phyloP scores from a whole-genome alignment of 2,797 vertebrate species.

The Gobionotothen gibberifrons region DNA sequence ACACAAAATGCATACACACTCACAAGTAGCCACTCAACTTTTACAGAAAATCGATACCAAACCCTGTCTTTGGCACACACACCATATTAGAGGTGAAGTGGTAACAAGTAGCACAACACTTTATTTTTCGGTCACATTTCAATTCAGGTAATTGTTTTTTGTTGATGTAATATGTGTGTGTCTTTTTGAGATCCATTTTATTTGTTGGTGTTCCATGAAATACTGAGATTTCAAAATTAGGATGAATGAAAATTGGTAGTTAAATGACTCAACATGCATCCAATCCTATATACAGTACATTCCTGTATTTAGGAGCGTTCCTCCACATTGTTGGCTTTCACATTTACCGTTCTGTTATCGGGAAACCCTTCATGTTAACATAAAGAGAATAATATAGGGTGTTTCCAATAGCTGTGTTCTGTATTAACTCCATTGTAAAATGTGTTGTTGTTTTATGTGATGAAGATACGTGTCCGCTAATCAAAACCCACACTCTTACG shows the following conservation, averaged over 20 bases:
- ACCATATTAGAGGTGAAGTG: slow-evolving; percentile 27
- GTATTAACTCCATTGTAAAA: slow-evolving; percentile 22
- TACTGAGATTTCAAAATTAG: neutral
- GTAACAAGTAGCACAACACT: slow-evolving; percentile 36
- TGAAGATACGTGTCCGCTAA: slow-evolving; percentile 7
- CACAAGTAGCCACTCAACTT: slow-evolving; percentile 41
- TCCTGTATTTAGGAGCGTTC: neutral
- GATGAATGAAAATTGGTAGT: neutral
- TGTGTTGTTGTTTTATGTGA: neutral
- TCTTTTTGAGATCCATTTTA: neutral
- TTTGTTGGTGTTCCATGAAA: neutral
- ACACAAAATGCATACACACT: slow-evolving; percentile 21
- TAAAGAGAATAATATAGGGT: slow-evolving; percentile 9
- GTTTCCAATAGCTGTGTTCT: slow-evolving; percentile 1
- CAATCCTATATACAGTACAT: neutral
- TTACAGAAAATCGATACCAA: slow-evolving; percentile 63
- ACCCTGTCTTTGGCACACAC: slow-evolving; percentile 33
- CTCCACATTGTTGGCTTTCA: slow-evolving; percentile 12
- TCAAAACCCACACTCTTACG: neutral
- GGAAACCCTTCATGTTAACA: slow-evolving; percentile 15
- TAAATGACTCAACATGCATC: no score
- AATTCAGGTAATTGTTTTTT: slow-evolving; percentile 3
- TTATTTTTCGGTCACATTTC: slow-evolving; percentile 12
- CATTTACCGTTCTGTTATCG: neutral
- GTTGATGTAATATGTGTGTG: neutral